Conservation (phyloP, 2,888 invertebrate species). For the Bellardia bayeri region DNA sequence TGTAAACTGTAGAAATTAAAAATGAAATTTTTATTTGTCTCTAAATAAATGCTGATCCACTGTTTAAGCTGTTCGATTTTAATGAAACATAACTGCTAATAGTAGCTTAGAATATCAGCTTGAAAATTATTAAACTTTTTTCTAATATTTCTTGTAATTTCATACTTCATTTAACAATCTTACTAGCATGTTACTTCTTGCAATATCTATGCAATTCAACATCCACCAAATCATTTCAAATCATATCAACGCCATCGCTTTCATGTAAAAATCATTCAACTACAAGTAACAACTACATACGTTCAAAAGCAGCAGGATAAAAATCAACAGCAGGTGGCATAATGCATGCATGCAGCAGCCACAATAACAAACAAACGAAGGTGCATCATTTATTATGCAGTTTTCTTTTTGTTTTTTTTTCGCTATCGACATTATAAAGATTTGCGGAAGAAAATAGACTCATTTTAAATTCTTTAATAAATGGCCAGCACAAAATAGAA, state of each 20-base stretch:
- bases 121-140: not conserved
- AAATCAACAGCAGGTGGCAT: conserved; percentile 72
- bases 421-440: conserved; percentile 57
- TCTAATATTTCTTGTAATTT: conserved; percentile 21
- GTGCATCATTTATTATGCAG: conserved; percentile 27
- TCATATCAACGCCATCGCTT: conserved; percentile 69
- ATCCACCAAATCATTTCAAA: conserved; percentile 62
- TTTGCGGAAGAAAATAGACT: conserved; percentile 56
- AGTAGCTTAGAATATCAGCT: not conserved
- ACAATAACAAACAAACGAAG: conserved; percentile 41
- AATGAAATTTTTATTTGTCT: no score
- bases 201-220: conserved; percentile 29
- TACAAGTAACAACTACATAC: conserved; percentile 45
- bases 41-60: no score
- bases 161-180: conserved; percentile 49
- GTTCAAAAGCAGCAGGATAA: conserved; percentile 60
- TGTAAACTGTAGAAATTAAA: no score
- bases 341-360: conserved; percentile 48
- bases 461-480: conserved; percentile 67
- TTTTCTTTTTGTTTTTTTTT: conserved; percentile 9
- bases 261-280: conserved; percentile 68
- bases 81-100: not conserved
- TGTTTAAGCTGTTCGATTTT: no score
- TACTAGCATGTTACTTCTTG: conserved; percentile 34
- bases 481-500: conserved; percentile 32